Evolutionary conservation across 2,113 vertebrate genomes (phyloP).

Genomic region (Helogale parvula): DNA sequence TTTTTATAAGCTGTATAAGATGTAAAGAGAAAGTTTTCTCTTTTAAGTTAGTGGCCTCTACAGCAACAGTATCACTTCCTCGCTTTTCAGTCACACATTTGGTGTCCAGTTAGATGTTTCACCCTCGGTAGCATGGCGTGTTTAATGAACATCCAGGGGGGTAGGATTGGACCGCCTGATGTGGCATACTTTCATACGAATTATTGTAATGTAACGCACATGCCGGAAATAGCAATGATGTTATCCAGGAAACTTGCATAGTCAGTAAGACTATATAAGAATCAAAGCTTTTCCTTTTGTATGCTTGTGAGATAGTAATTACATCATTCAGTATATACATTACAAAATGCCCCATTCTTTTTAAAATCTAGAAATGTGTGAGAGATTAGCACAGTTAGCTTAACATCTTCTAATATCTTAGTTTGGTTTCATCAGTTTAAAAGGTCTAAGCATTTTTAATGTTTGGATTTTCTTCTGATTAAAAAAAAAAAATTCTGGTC

Average conservation of each 20-base stretch:
- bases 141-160: slow-evolving; percentile 68
- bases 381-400: neutral
- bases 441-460: neutral
- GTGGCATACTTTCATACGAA: slow-evolving; percentile 24
- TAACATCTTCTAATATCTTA: neutral
- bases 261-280: neutral
- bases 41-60: neutral
- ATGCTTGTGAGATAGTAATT: neutral
- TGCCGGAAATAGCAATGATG: neutral
- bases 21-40: neutral
- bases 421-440: neutral
- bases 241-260: neutral
- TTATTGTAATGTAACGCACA: slow-evolving; percentile 39
- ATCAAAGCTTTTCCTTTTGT: neutral
- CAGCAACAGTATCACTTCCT: neutral
- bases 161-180: slow-evolving; percentile 48
- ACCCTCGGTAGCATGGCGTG: neutral
- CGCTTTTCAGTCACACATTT: slow-evolving; percentile 40
- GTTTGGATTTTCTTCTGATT: neutral
- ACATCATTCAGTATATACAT: neutral
- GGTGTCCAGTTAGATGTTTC: slow-evolving; percentile 33
- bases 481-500: neutral
- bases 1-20: neutral
- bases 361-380: neutral
- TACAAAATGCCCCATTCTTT: neutral